Conservation (phyloP, 2,888 invertebrate genomes). For the Limenitis arthemis region DNA sequence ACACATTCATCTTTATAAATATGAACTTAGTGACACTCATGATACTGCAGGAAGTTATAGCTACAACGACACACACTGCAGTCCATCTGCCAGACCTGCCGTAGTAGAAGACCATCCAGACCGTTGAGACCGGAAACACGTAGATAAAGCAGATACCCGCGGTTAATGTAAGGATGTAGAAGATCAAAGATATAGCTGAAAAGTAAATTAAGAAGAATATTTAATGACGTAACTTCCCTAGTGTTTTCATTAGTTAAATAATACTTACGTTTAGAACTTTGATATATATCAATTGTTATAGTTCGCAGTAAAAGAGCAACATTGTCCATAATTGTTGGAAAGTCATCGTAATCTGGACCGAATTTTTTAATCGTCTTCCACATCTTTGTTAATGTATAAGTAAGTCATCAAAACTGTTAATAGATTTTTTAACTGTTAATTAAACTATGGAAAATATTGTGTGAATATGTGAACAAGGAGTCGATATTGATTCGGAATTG, state of each 20-base stretch:
- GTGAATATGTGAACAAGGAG: no score
- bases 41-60: constrained; percentile 1
- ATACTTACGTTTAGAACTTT: not conserved
- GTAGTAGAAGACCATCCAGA: not conserved
- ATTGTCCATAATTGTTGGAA: not conserved
- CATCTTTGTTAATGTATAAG: no score
- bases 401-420: no score
- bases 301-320: not conserved
- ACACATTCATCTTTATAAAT: not conserved
- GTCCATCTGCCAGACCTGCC: not conserved
- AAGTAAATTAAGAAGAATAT: not conserved
- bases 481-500: no score
- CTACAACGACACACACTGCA: not conserved
- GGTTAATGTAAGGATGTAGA: not conserved
- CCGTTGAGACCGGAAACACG: not conserved
- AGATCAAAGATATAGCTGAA: constrained; percentile 2
- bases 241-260: not conserved
- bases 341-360: not conserved
- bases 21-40: not conserved
- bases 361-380: no score
- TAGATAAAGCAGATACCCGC: not conserved
- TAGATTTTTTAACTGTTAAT: no score
- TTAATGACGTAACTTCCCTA: no score
- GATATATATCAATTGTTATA: not conserved
- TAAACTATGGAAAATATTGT: no score